Evolutionary conservation across 2,797 vertebrate species (phyloP).

Genomic region (Clarias laeviceps): DNA sequence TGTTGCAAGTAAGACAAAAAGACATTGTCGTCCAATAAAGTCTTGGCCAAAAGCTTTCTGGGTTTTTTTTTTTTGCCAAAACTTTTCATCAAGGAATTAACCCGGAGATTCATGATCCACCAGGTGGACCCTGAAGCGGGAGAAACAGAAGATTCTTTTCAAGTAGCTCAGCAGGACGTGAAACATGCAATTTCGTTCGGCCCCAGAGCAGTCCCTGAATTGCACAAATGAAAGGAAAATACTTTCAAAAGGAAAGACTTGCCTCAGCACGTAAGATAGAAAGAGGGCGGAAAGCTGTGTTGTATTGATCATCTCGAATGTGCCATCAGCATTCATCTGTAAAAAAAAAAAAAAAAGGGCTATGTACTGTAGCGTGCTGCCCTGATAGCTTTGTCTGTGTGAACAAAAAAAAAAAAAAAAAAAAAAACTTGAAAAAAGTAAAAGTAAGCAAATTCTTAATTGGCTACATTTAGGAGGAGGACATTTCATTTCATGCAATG

Average conservation of each 20-base stretch:
- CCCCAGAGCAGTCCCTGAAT: constrained; percentile 38
- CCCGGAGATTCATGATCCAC: constrained; percentile 23
- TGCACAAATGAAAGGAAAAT: constrained; percentile 38
- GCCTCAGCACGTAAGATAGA: constrained; percentile 47
- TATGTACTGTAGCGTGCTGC: background rate
- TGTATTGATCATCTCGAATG: constrained; percentile 41
- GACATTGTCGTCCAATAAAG: background rate
- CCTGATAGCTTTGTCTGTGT: constrained; percentile 21
- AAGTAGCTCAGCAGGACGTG: constrained; percentile 19
- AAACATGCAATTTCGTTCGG: constrained; percentile 32
- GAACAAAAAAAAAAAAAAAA: background rate
- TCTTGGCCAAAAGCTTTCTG: constrained; percentile 25
- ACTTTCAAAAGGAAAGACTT: constrained; percentile 46
- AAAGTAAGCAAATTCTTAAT: constrained; percentile 27
- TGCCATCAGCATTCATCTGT: constrained; percentile 6
- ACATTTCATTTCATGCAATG: constrained; percentile 9
- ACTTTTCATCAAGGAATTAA: constrained; percentile 24
- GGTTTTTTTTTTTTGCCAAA: constrained; percentile 20
- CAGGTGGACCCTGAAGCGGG: background rate
- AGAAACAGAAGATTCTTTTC: constrained; percentile 34
- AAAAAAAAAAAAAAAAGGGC: background rate
- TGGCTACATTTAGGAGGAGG: background rate
- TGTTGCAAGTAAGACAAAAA: background rate
- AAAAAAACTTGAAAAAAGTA: background rate
- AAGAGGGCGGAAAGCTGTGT: constrained; percentile 11